phyloP scores from a whole-genome alignment of 2,113 vertebrate species.

The Gymnorhina tibicen region DNA sequence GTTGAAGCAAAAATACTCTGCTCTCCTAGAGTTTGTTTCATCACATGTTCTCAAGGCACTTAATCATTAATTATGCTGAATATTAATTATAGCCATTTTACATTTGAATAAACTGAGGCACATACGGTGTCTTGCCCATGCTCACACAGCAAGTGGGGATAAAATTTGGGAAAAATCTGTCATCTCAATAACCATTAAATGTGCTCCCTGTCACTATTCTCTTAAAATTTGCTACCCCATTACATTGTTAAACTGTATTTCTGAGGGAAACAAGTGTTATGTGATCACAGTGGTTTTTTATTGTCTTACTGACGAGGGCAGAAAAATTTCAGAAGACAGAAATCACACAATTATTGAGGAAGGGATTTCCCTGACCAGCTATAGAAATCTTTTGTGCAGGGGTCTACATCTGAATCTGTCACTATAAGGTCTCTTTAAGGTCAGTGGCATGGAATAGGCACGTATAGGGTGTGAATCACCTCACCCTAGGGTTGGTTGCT shows the following conservation, averaged over 20 bases:
- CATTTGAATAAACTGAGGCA: conserved; percentile 61
- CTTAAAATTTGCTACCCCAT: not conserved
- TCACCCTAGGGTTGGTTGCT: not conserved
- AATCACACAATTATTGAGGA: not conserved
- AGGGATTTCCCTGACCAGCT: not conserved
- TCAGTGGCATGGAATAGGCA: not conserved
- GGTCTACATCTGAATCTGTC: not conserved
- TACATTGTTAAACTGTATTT: not conserved
- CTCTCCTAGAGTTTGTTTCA: conserved; percentile 52
- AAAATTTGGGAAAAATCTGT: not conserved
- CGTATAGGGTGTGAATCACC: not conserved
- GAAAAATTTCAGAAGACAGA: not conserved
- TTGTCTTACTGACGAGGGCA: not conserved
- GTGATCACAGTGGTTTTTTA: not conserved
- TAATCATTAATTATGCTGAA: conserved; percentile 63
- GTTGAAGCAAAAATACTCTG: conserved; percentile 53
- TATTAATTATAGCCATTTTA: conserved; percentile 61
- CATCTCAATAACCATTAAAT: not conserved
- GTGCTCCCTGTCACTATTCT: not conserved
- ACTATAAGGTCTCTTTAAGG: not conserved
- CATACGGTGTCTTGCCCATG: conserved; percentile 1
- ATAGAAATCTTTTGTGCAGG: not conserved
- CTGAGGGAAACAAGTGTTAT: not conserved
- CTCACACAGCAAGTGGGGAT: conserved; percentile 4
- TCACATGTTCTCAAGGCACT: conserved; percentile 65